A percentile compares a stretch with the other conserved stretches of the same genome.
These are phyloP conservation scores for Procambarus clarkii DNA, from an alignment of 1,140 invertebrate species.

Conservation along the genomic window DNA sequence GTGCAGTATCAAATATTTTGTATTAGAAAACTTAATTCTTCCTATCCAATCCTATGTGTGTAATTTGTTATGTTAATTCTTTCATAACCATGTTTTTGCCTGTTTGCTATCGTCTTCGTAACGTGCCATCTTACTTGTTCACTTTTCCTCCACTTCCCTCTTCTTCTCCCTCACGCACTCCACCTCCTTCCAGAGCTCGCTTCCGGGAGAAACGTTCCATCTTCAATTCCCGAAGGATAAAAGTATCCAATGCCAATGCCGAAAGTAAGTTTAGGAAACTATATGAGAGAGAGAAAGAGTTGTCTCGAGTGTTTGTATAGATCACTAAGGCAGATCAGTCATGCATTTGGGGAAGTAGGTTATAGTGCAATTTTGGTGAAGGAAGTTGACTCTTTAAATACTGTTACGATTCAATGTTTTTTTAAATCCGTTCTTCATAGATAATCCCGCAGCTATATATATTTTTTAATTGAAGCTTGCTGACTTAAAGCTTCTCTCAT, in stretches of 20 bases:
- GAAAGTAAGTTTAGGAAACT: conserved; percentile 1
- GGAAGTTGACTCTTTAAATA: background rate
- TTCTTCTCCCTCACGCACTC: background rate
- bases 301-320: background rate
- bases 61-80: no score
- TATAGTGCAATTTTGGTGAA: no score
- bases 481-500: background rate
- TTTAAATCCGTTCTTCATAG: background rate
- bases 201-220: conserved; percentile 49
- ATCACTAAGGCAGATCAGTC: background rate
- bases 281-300: background rate
- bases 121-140: background rate
- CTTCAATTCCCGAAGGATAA: conserved; percentile 55
- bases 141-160: background rate
- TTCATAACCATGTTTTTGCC: no score
- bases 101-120: background rate
- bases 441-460: background rate
- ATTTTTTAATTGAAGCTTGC: background rate
- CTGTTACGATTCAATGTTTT: background rate
- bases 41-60: no score
- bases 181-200: conserved; percentile 46
- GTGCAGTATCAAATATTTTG: no score
- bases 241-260: conserved; percentile 37
- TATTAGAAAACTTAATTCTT: no score
- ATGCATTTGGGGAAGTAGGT: background rate